Base-by-base conservation (phyloP, 2,888 invertebrate species). In the Selenia dentaria region DNA sequence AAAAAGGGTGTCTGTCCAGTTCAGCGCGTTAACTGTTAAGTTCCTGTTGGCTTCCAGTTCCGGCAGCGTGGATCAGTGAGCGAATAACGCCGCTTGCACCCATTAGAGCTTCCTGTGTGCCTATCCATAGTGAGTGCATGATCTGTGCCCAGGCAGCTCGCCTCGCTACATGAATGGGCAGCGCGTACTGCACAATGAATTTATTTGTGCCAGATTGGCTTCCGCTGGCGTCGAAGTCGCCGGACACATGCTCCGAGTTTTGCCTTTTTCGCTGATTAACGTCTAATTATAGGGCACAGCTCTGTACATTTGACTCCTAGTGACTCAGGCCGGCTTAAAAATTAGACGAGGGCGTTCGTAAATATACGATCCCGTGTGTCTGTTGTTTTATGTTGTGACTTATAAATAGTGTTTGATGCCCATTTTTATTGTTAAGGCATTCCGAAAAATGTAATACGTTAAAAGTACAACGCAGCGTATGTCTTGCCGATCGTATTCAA, bases 201-300 rank as follows among this genome's bases (percentile, higher is more conserved):
- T 80, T 83, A 83, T 53, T 82, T 71, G 83, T 80, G 83, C 80
- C 79, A 83, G 81, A 74, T 76, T 65, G 70, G 74, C 79, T 87
- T 87, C 88, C 87, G 83, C 72, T 80, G 79, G 79, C 81, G 81
- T 79, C 81, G 78, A 79, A 77, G 31, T 3, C 26, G 24, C 49
- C 51, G 49, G 51, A 50, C 40, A 47, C 68, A 73, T 79, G 79
- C 75, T 75, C 69, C 68, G 70, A 73, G 74, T 73, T 74, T 75
- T 73, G 77, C 79, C 82, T 84, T 87, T 83, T 86, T 84, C 77
- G 74, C 77, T 83, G 85, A 86, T 88, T 83, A 86, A 82, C 74
- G 74, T 87, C 86, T 88, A 87, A 88, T 87, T 86, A 87, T 87
- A 89, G 87, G 83, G 72, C 75, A 67, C 73, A 72, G 73, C 74